Evolutionary conservation across 1,140 invertebrate species (phyloP).

Genomic region (Sitobion miscanthi): DNA sequence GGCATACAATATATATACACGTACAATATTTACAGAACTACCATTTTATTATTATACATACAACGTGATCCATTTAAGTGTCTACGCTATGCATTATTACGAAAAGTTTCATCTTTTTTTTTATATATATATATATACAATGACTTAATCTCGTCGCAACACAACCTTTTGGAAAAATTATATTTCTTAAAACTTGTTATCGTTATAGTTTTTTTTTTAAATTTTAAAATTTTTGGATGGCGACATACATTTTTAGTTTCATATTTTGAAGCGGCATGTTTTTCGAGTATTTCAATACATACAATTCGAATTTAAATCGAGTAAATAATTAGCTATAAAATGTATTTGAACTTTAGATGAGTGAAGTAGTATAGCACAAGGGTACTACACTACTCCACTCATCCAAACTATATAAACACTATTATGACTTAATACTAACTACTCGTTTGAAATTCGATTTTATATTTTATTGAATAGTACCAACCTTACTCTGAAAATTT

Average conservation of each 20-base stretch:
- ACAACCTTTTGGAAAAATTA: not conserved
- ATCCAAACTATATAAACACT: not conserved
- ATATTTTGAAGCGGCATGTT: not conserved
- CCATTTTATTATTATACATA: slow-evolving; percentile 5
- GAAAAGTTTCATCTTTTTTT: not conserved
- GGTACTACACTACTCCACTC: no score
- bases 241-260: not conserved
- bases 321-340: not conserved
- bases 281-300: not conserved
- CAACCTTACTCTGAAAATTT: not conserved
- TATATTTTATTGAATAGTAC: not conserved
- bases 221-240: not conserved
- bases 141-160: no score
- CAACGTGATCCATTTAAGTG: not conserved
- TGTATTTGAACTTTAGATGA: no score
- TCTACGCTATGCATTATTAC: not conserved
- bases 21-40: not conserved
- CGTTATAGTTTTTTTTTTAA: not conserved
- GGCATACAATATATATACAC: not conserved
- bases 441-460: not conserved
- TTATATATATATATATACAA: not conserved
- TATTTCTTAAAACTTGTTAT: not conserved
- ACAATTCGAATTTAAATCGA: not conserved
- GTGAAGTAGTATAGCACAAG: no score
- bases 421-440: not conserved